phyloP scores from a whole-genome alignment of 1,140 invertebrate genomes.

The Chionoecetes opilio region DNA sequence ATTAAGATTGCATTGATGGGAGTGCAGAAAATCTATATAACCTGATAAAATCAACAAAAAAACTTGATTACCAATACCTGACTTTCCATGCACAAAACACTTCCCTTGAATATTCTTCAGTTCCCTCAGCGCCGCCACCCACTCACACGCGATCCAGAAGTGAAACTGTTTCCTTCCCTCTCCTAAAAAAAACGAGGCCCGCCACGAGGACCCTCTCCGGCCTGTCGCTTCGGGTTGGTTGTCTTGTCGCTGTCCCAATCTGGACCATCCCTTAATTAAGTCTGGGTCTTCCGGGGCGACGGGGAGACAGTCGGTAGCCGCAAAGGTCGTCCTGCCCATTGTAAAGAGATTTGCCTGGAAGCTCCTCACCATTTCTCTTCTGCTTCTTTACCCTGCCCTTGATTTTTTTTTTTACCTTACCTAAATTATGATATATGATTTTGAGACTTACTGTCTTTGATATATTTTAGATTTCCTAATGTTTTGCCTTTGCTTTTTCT shows the following conservation, averaged over 20 bases:
- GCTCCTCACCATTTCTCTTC: slow-evolving; percentile 36
- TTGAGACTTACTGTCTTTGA: too few relatives aligned
- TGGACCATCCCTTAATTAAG: slow-evolving; percentile 61
- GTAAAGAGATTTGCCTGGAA: neutral
- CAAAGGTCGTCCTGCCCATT: slow-evolving; percentile 53
- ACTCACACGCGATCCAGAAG: neutral
- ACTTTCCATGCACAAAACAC: neutral
- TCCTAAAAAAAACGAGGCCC: neutral
- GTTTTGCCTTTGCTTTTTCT: too few relatives aligned
- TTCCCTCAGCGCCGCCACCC: neutral
- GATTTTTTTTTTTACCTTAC: neutral
- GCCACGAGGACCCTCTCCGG: slow-evolving; percentile 12
- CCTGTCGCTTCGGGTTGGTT: slow-evolving; percentile 41
- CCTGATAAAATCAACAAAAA: neutral
- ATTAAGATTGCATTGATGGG: neutral
- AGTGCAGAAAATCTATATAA: neutral
- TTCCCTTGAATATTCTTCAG: neutral
- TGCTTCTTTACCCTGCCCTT: neutral
- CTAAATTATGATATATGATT: too few relatives aligned
- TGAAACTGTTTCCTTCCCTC: slow-evolving; percentile 6
- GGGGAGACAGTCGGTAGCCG: slow-evolving; percentile 51
- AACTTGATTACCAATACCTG: neutral
- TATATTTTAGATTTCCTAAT: too few relatives aligned
- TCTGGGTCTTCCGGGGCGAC: slow-evolving; percentile 34
- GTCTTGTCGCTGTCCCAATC: slow-evolving; percentile 41